These are phyloP conservation scores for Prionace glauca DNA, from an alignment of 2,797 vertebrate species.

Conservation along the genomic window DNA sequence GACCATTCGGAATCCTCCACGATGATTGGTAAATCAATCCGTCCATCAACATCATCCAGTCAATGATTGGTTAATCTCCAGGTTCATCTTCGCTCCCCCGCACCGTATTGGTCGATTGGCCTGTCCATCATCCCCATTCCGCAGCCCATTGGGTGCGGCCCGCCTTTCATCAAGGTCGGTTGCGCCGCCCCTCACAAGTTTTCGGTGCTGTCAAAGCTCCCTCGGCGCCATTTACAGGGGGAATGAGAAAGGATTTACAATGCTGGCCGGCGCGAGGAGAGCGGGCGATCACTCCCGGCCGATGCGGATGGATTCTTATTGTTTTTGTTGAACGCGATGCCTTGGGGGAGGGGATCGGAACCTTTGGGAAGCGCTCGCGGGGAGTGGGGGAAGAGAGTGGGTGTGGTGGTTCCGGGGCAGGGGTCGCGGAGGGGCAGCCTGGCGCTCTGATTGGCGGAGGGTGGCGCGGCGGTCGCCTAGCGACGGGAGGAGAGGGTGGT, in stretches of 20 bases:
- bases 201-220: not conserved
- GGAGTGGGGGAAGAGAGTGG: not conserved
- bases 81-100: no score
- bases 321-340: not conserved
- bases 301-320: not conserved
- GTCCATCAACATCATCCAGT: not conserved
- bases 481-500: not conserved
- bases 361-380: not conserved
- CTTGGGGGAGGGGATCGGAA: not conserved
- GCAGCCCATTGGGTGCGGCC: not conserved
- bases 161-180: not conserved
- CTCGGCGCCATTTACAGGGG: not conserved
- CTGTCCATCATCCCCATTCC: not conserved
- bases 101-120: fast-evolving
- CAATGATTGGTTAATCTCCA: no score
- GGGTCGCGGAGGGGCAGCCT: not conserved
- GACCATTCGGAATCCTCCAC: fast-evolving
- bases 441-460: not conserved
- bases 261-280: no score
- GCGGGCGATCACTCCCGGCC: not conserved
- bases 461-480: constrained; percentile 9
- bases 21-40: not conserved
- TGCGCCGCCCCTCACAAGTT: not conserved
- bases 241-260: not conserved
- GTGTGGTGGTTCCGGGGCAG: not conserved